phyloP scores from a whole-genome alignment of 2,113 vertebrate species.

The Gallinago media region DNA sequence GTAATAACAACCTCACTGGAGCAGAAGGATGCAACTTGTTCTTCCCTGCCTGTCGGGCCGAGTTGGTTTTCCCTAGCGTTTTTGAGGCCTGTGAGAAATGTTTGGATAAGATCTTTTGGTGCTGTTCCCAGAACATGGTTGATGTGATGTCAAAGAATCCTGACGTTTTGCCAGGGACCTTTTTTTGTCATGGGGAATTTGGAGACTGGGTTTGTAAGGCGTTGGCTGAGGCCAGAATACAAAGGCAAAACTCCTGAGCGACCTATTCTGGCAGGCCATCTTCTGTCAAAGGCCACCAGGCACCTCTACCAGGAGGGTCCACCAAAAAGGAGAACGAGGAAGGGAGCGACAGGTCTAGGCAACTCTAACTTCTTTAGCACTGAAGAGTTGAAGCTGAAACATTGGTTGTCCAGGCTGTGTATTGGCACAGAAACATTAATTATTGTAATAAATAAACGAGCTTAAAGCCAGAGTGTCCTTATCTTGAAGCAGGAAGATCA shows the following conservation, averaged over 20 bases:
- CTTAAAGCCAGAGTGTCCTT: neutral
- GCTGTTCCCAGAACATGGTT: conserved; percentile 54
- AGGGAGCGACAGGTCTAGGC: neutral
- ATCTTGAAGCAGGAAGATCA: neutral
- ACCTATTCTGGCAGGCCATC: neutral
- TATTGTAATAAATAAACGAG: neutral
- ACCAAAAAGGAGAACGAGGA: neutral
- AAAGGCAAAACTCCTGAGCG: conserved; percentile 51
- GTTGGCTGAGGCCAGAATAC: conserved; percentile 59
- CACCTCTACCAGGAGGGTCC: neutral
- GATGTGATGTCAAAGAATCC: conserved; percentile 44
- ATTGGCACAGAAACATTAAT: neutral
- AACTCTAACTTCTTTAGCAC: neutral
- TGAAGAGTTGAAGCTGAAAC: neutral
- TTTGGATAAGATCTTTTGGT: conserved; percentile 61
- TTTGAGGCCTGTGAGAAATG: conserved; percentile 34
- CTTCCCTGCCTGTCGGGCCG: neutral
- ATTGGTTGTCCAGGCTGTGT: neutral
- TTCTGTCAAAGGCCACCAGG: conserved; percentile 8
- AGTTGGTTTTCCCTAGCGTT: neutral
- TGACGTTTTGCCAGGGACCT: conserved; percentile 70
- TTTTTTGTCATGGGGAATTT: conserved; percentile 78
- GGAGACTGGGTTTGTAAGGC: conserved; percentile 73
- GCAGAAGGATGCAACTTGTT: conserved; percentile 1
- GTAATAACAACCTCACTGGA: neutral